phyloP scores from a whole-genome alignment of 1,140 invertebrate species.

The Drosophila lowei region DNA sequence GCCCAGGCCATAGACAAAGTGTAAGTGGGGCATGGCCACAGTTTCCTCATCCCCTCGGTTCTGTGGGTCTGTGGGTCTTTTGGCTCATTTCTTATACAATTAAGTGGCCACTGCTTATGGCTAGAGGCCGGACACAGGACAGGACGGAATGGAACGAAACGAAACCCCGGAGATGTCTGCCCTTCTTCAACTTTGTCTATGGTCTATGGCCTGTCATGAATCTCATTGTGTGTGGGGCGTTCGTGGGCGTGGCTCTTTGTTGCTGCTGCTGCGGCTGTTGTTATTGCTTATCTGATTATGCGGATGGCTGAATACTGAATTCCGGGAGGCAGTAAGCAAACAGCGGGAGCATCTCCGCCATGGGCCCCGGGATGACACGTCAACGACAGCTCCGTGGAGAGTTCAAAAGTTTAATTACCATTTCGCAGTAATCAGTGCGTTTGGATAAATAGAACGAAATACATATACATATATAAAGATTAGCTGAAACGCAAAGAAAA shows the following conservation, averaged over 20 bases:
- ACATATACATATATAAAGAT: constrained; percentile 29
- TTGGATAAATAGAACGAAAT: constrained; percentile 41
- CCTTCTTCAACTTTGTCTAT: constrained; percentile 75
- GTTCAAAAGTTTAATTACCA: constrained; percentile 82
- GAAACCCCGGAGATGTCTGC: constrained; percentile 20
- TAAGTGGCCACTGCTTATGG: constrained; percentile 68
- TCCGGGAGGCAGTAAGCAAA: background rate
- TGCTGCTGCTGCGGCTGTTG: constrained; percentile 44
- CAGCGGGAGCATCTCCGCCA: constrained; percentile 13
- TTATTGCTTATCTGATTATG: constrained; percentile 75
- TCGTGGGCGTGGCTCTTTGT: constrained; percentile 49
- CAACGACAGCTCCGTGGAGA: constrained; percentile 65
- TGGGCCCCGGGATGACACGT: constrained; percentile 60
- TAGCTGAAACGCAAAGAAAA: constrained; percentile 13
- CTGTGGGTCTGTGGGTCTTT: constrained; percentile 21
- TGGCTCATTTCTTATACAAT: constrained; percentile 78
- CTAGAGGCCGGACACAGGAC: constrained; percentile 8
- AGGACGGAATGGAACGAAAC: no score
- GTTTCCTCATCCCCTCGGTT: background rate
- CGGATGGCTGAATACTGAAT: constrained; percentile 43
- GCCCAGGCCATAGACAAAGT: constrained; percentile 61
- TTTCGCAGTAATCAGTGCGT: constrained; percentile 64
- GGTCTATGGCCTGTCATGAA: constrained; percentile 74
- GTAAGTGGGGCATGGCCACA: constrained; percentile 24
- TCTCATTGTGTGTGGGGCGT: constrained; percentile 45